phyloP scores from a whole-genome alignment of 2,888 invertebrate species.

The Phlogophora meticulosa region DNA sequence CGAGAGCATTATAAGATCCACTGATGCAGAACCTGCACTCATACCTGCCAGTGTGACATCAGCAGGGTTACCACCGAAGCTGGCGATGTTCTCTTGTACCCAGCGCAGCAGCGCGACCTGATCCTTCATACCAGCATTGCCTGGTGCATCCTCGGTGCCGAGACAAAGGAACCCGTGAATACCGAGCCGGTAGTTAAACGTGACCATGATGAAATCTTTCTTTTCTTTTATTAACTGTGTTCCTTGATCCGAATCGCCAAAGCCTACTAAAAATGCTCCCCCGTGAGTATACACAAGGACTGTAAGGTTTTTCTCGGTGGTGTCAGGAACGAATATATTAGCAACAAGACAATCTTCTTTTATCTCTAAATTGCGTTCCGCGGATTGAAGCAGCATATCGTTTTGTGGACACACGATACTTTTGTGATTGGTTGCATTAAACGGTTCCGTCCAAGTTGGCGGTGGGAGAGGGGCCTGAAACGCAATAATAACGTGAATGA shows the following conservation, averaged over 20 bases:
- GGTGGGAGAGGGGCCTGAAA: conserved; percentile 58
- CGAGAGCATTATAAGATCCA: no score
- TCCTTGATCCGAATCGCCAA: conserved; percentile 31
- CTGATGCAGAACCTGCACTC: no score
- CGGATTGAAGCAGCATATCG: no score
- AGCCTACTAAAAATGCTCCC: conserved; percentile 68
- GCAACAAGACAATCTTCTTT: conserved; percentile 81
- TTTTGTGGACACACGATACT: conserved; percentile 70
- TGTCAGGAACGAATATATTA: conserved; percentile 81
- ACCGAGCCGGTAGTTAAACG: conserved; percentile 71
- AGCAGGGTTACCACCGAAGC: conserved; percentile 68
- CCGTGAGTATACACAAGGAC: conserved; percentile 74
- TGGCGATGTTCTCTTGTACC: no score
- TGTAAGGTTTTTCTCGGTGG: conserved; percentile 67
- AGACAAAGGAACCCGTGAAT: conserved; percentile 71
- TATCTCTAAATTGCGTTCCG: conserved; percentile 16
- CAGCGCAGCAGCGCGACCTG: no score
- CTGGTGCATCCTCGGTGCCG: conserved; percentile 71
- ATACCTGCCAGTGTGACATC: no score
- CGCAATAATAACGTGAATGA: no score
- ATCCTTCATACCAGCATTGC: conserved; percentile 71
- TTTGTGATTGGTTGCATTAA: conserved; percentile 69
- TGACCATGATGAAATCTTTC: conserved; percentile 69
- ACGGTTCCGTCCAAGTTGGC: conserved; percentile 64
- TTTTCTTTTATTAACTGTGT: conserved; percentile 29